These are phyloP conservation scores for Seladonia tumulorum DNA, from an alignment of 2,888 invertebrate genomes.

Conservation along the genomic window DNA sequence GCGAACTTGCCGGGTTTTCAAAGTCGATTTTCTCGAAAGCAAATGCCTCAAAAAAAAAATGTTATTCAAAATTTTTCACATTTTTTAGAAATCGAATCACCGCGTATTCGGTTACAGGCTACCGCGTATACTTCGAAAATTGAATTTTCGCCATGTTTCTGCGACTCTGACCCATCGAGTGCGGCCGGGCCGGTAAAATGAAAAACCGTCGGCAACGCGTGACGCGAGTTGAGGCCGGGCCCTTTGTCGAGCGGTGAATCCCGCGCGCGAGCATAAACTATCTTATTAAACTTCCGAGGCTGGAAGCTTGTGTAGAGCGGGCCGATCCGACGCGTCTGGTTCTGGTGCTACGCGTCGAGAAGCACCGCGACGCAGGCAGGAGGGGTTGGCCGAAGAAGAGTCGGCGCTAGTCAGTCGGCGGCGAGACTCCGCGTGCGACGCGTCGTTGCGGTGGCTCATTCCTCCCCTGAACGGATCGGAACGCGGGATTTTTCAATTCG, in stretches of 20 bases:
- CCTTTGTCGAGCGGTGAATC: neutral
- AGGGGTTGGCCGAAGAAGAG: conserved; percentile 46
- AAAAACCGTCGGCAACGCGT: neutral
- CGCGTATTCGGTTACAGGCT: no score
- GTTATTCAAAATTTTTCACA: no score
- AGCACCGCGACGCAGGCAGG: conserved; percentile 15
- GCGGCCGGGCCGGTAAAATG: neutral
- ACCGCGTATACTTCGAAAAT: no score
- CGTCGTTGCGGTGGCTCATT: conserved; percentile 49
- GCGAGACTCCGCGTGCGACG: conserved; percentile 78
- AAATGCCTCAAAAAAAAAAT: no score
- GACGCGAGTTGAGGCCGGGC: neutral
- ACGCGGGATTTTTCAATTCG: conserved; percentile 20
- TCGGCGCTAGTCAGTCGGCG: conserved; percentile 76
- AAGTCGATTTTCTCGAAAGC: no score
- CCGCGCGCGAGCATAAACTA: conserved; percentile 10
- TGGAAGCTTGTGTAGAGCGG: conserved; percentile 14
- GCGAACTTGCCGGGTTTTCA: no score
- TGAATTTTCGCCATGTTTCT: no score
- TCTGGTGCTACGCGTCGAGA: conserved; percentile 45
- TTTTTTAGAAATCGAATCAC: no score
- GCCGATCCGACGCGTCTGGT: conserved; percentile 35
- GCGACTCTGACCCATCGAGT: no score
- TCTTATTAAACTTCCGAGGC: conserved; percentile 17
- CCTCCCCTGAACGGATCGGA: neutral